Evolutionary conservation across 1,140 invertebrate genomes (phyloP).

Genomic region (Philaenus spumarius): DNA sequence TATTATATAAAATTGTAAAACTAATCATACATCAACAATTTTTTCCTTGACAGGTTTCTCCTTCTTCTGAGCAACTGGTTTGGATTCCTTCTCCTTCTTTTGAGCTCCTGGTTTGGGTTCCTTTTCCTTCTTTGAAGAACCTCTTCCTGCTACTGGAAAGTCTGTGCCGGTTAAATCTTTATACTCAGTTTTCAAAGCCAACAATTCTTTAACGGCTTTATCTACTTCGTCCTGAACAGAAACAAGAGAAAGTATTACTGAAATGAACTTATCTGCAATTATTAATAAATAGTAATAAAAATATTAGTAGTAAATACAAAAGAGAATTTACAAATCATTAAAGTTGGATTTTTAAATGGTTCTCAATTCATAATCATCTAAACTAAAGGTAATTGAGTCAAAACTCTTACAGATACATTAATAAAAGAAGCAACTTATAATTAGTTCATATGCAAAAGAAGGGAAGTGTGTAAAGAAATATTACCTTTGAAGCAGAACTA

Average conservation of each 20-base stretch:
- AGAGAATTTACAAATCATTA: background rate
- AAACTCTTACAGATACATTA: conserved; percentile 62
- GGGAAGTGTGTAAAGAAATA: too few species aligned
- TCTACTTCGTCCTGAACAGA: conserved; percentile 50
- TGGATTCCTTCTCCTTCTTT: conserved; percentile 30
- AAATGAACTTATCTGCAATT: background rate
- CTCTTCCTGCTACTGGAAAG: conserved; percentile 29
- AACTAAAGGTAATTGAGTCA: conserved; percentile 50
- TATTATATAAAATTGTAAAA: too few species aligned
- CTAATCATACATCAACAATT: background rate
- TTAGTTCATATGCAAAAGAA: too few species aligned
- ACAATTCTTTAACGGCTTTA: conserved; percentile 61
- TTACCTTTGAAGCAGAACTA: conserved; percentile 49
- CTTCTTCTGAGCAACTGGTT: conserved; percentile 22
- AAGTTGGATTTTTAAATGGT: background rate
- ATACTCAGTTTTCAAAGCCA: conserved; percentile 71
- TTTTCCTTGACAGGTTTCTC: conserved; percentile 29
- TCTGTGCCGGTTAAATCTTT: conserved; percentile 66
- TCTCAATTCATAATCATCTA: conserved; percentile 42
- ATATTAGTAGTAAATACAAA: background rate
- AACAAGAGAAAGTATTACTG: too few species aligned
- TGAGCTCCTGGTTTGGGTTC: conserved; percentile 21
- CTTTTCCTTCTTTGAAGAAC: conserved; percentile 39
- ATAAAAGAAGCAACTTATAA: too few species aligned
- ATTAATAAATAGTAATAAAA: background rate